Evolutionary conservation across 2,113 vertebrate genomes (phyloP), one percentile per base, ranked within the genome.

Genomic region (Maccullochella peelii): DNA sequence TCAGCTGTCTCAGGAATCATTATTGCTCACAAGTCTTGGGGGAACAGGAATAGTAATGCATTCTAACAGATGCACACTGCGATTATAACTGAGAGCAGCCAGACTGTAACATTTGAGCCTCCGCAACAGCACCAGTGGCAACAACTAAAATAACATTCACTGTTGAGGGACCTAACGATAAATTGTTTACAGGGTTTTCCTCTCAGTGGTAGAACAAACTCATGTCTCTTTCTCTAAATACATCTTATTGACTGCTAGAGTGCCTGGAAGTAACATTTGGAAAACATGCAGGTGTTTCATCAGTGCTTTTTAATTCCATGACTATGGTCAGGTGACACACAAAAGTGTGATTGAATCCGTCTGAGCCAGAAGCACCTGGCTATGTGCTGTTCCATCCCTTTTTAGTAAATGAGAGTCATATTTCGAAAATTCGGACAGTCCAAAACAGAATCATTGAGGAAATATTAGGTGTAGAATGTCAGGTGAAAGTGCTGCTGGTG

Each of bases 401-500:
- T 71, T 74, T 33, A 44, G 62, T 54, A 55, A 63, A 86, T 49
- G 27, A 80, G 23, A 36, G 23, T 30, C 40, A 62, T 25, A 33
- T 85, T 83, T 83, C 25, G 3, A 14, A 50, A 66, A 52, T 49
- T 67, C 16, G 18, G 42, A 73, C 11, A 47, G 40, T 38, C 62
- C 11, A 18, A 62, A 61, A 61, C 82, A 71, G 40, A 58, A 27
- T 18, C 5, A 10, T 8, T 44, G 25, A 73, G 27, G 54, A 73
- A 68, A 73, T 68, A 42, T 62, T 33, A 49, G 57, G 15, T 27
- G 55, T 18, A 36, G 30, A 36, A 57, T 18, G 42, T 59, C 65
- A 57, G 23, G n/a, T n/a, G n/a, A n/a, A n/a, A 27, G 54, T 50
- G 4, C 30, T 69, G 42, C 25, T 54, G 25, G 21, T 77, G 67